Conservation (phyloP, 1,140 invertebrate genomes). For the Orchestia grillus region DNA sequence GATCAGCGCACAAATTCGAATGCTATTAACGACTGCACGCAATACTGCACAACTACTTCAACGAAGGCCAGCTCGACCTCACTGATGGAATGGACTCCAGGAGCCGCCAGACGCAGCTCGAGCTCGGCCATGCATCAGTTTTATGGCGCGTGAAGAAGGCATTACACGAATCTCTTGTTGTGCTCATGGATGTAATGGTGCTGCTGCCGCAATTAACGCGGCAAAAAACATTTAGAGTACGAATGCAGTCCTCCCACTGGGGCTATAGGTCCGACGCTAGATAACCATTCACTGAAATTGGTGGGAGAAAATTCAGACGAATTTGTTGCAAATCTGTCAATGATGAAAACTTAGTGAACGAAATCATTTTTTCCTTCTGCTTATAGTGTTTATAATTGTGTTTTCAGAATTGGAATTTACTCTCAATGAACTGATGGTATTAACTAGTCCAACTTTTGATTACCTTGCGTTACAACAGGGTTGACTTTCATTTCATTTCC, state of each 20-base stretch:
- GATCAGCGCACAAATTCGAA: neutral
- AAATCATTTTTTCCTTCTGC: too few species aligned
- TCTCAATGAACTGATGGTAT: too few species aligned
- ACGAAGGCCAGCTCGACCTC: neutral
- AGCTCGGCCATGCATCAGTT: neutral
- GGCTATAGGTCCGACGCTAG: neutral
- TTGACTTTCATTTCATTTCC: too few species aligned
- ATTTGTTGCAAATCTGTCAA: too few species aligned
- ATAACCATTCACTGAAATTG: too few species aligned
- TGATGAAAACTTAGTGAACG: too few species aligned
- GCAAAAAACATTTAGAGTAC: neutral
- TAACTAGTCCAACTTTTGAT: too few species aligned
- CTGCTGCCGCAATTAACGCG: neutral
- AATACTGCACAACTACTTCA: neutral
- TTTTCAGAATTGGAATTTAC: too few species aligned
- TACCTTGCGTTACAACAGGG: too few species aligned
- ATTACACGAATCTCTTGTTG: neutral
- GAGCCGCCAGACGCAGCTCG: neutral
- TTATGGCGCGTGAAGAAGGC: neutral
- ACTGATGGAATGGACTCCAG: neutral
- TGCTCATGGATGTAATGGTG: neutral
- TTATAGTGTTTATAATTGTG: too few species aligned
- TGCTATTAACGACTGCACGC: neutral
- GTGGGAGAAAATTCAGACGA: too few species aligned
- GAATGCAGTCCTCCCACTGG: neutral